Evolutionary conservation across 2,797 vertebrate genomes (phyloP), one percentile per base, ranked within the genome.

Genomic region (Neostethus bicornis): DNA sequence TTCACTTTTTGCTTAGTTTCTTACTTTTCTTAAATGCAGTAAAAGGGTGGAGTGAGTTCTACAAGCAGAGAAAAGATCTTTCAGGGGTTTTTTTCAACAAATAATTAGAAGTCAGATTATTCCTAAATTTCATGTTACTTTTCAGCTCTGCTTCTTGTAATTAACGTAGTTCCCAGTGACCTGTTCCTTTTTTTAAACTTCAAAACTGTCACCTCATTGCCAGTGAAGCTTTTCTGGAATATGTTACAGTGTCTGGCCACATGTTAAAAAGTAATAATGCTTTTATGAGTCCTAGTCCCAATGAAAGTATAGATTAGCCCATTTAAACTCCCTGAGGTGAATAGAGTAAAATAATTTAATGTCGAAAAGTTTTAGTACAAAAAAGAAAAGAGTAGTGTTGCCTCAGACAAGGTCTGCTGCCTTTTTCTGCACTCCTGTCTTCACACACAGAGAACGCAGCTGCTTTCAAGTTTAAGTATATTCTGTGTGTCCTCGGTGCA

Each of bases 351-450:
- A 78, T 35, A 80, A 73, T 14, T 42, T 48, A 32, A 79, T 79
- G 74, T 64, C 55, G 38, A 72, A 79, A 87, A 85, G 67, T 86
- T 85, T 85, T 12, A 38, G 17, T 48, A 32, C 37, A 69, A 73
- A 62, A 74, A 64, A 72, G 60, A 60, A 66, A 51, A 57, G 57
- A 74, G 52, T 55, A 55, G 25, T 64, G 70, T 75, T 85, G 52
- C 61, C 43, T 84, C 69, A 71, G 80, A 75, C 74, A 80, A 70
- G 84, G 64, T 87, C 82, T 70, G 73, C 75, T 85, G 79, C 75
- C 47, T 73, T 35, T 37, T 73, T 76, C 61, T 62, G 65, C 77
- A 74, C 54, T 62, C 57, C 75, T 84, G 84, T 77, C 84, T 68
- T 53, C 72, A 70, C 67, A 80, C 66, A 70, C 62, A 56, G 50